Evolutionary conservation across 2,888 invertebrate species (phyloP), one percentile per base, ranked within the genome.

Genomic region (Melinaea menophilus): DNA sequence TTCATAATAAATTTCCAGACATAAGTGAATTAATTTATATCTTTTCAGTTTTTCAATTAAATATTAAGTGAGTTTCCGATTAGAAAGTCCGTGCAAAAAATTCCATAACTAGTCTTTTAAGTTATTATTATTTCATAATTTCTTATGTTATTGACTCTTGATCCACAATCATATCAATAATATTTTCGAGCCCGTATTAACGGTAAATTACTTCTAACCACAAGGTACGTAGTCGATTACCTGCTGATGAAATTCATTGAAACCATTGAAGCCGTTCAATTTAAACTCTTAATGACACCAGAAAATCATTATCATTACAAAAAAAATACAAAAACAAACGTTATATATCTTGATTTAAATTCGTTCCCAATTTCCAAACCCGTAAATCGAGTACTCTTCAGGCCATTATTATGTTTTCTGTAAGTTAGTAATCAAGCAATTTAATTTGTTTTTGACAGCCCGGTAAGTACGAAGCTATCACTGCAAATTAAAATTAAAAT

Each of bases 141-240:
- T 22, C 22, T 22, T 22, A 22, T 22, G 1, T 22, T 22, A 22
- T 22, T 22, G 22, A 22, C 46, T n/a, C 45, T 48, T 56, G 35
- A n/a, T 56, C 9, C 33, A 47, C 41, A 47, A 22, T 7, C 46
- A 45, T 41, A 58, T 9, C 54, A 55, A 33, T 59, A 11, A 48
- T 51, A 66, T 64, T 35, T 48, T 37, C n/a, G 47, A 55, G n/a
- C 12, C 45, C 47, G 58, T 55, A 62, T 55, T 59, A 61, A 63
- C 47, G 62, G 37, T 65, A 58, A 61, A 69, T 67, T 67, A 65
- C 65, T 67, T 64, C 56, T 64, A 47, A 69, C 64, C 69, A 61
- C 69, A 69, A 65, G 65, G 65, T 65, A 62, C 61, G 48, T 48
- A 65, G 56, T 63, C 68, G 66, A 69, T 66, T 69, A 66, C 66